Evolutionary conservation across 2,113 vertebrate genomes (phyloP).

Genomic region (Ia io): DNA sequence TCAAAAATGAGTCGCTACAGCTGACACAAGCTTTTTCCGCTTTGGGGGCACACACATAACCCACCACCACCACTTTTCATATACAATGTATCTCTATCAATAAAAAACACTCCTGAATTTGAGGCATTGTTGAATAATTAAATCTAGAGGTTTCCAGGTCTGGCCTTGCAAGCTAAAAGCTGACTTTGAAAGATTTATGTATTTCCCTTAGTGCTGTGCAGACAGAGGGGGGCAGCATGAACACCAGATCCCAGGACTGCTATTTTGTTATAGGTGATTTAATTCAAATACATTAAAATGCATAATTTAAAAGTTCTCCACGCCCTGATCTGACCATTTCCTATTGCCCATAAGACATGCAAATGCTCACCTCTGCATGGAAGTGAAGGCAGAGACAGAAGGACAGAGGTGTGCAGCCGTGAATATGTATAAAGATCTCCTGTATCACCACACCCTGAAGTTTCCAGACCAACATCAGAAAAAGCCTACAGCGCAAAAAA

Average conservation of each 20-base stretch:
- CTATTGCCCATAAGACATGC: neutral
- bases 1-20: conserved; percentile 59
- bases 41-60: conserved; percentile 29
- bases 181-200: neutral
- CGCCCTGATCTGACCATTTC: neutral
- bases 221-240: neutral
- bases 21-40: conserved; percentile 74
- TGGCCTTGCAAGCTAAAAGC: neutral
- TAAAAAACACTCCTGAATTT: neutral
- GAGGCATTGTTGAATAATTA: conserved; percentile 1
- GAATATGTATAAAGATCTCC: neutral
- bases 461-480: neutral
- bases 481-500: neutral
- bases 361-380: too few relatives aligned
- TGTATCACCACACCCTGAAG: neutral
- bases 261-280: neutral
- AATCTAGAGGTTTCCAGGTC: neutral
- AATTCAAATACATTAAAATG: neutral
- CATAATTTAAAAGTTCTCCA: neutral
- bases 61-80: neutral
- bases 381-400: neutral
- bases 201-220: neutral
- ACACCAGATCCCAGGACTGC: neutral
- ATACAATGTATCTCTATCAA: conserved; percentile 5
- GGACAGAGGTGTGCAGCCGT: neutral